A percentile compares a stretch with the other conserved stretches of the same genome.
phyloP scores from a whole-genome alignment of 2,113 vertebrate genomes.

The Leptosomus discolor region DNA sequence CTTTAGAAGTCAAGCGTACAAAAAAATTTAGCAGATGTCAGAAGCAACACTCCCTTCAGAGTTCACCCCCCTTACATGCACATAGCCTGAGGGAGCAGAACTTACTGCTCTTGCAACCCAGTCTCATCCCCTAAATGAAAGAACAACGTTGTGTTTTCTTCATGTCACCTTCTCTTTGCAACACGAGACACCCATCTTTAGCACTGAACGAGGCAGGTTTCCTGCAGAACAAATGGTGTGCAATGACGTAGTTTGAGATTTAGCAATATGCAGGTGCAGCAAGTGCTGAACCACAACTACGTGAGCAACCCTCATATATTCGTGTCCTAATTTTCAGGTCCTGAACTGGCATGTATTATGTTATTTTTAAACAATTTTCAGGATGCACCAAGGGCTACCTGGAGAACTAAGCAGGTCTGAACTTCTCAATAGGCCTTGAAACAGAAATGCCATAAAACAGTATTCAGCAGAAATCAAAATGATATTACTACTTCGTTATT shows the following conservation, averaged over 20 bases:
- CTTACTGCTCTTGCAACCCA: neutral
- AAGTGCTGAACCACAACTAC: neutral
- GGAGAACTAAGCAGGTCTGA: neutral
- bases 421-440: neutral
- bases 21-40: neutral
- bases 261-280: neutral
- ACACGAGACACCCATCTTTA: accelerated
- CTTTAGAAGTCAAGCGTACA: neutral
- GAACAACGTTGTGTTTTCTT: neutral
- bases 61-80: neutral
- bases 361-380: neutral
- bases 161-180: neutral
- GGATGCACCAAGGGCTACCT: neutral
- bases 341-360: neutral
- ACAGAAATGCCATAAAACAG: neutral
- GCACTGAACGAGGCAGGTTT: neutral
- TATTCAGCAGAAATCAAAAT: neutral
- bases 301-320: accelerated
- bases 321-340: neutral
- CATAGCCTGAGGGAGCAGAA: neutral
- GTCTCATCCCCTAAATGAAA: neutral
- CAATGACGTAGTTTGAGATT: accelerated
- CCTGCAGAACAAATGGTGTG: neutral
- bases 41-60: neutral
- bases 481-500: neutral